Evolutionary conservation across 2,113 vertebrate species (phyloP), one percentile per base, ranked within the genome.

Genomic region (Caracal caracal): DNA sequence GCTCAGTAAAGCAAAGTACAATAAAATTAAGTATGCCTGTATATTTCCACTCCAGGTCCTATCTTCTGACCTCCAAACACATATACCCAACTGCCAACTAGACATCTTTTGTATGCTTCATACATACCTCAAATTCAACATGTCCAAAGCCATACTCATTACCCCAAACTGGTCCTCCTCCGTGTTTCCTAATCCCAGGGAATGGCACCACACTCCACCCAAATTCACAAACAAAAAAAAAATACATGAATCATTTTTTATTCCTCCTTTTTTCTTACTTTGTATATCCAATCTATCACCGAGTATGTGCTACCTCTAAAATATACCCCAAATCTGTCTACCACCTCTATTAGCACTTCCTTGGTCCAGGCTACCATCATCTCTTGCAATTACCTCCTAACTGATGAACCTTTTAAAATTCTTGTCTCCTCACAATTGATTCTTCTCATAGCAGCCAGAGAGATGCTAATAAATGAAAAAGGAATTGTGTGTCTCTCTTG

Each of bases 381-480:
- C 19, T 76, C 65, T 88, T 91, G 82, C 1, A 68, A 33, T 93
- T 65, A 82, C 80, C 24, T 94, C 26, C 40, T 76, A 88, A 80
- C 20, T 79, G 35, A 11, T 65, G 15, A 89, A 85, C 3, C 26
- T 93, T 88, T 92, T 35, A 93, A 63, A 71, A 47, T 87, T 94
- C 16, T 73, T 97, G 22, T 10, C 0, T 80, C 26, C 1, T 82
- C 79, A 78, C n/a, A 93, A 49, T 95, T 80, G n/a, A 84, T 76
- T 94, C 26, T 78, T 51, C 40, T 95, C 40, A 91, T 11, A 88
- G 19, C 3, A 90, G 11, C 49, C 71, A 65, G 22, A 83, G 3
- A 68, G 56, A 93, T 91, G 56, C 35, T 88, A 51, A 88, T 86
- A 82, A 85, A 85, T 47, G 66, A 88, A 68, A 84, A 85, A 85